phyloP scores from a whole-genome alignment of 2,797 vertebrate species.

The Anabacerthia variegaticeps region DNA sequence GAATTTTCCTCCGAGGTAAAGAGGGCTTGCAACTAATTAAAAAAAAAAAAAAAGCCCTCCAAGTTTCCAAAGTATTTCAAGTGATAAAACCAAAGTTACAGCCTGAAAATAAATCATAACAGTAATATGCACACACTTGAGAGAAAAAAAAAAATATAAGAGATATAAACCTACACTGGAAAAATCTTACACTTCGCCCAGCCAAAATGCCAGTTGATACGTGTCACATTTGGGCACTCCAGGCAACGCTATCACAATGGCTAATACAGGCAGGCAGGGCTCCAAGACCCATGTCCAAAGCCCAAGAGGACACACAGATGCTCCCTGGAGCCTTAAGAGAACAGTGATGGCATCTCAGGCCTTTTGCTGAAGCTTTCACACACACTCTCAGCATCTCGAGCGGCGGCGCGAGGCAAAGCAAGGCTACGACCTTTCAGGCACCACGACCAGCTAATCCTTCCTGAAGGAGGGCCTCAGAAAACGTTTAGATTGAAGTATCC shows the following conservation, averaged over 20 bases:
- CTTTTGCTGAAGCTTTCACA: conserved; percentile 50
- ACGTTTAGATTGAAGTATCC: conserved; percentile 39
- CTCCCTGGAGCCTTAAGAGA: not conserved
- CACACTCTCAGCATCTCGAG: not conserved
- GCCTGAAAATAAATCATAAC: conserved; percentile 54
- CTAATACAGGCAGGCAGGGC: conserved; percentile 52
- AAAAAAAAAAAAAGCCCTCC: not conserved
- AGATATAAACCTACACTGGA: conserved; percentile 55
- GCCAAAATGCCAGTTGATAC: conserved; percentile 61
- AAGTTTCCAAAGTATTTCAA: conserved; percentile 48
- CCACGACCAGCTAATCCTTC: conserved; percentile 7
- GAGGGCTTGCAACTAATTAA: not conserved
- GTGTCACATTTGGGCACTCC: conserved; percentile 35
- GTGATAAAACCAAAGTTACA: conserved; percentile 39
- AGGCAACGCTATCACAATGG: conserved; percentile 60
- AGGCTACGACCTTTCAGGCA: conserved; percentile 9
- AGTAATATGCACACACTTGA: conserved; percentile 8
- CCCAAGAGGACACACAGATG: conserved; percentile 47
- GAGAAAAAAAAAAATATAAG: not conserved
- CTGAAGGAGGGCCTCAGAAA: conserved; percentile 12
- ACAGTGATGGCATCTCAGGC: conserved; percentile 37
- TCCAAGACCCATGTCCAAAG: conserved; percentile 37
- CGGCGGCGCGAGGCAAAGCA: not conserved
- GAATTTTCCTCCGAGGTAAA: not conserved
- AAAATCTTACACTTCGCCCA: conserved; percentile 56